Evolutionary conservation across 2,888 invertebrate genomes (phyloP).

Genomic region (Dascillus cervinus): DNA sequence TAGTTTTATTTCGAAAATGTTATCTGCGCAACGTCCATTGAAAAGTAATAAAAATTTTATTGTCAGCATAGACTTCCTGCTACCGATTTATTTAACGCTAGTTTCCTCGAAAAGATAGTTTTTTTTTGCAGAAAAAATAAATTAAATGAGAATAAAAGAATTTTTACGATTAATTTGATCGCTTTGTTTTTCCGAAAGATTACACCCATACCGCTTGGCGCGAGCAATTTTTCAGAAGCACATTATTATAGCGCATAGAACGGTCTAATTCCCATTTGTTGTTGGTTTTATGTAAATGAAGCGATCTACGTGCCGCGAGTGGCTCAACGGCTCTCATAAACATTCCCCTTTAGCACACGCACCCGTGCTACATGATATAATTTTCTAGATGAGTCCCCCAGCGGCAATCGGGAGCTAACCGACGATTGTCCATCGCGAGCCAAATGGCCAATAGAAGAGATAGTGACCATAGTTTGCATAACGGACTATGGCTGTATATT

Average conservation of each 20-base stretch:
- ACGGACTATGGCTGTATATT: constrained; percentile 35
- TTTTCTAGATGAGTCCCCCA: constrained; percentile 35
- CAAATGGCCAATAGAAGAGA: constrained; percentile 37
- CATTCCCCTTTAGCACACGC: constrained; percentile 33
- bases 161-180: background rate
- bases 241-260: constrained; percentile 15
- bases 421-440: constrained; percentile 38
- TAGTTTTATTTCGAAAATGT: background rate
- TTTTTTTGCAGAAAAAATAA: no score
- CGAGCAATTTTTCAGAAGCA: background rate
- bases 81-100: background rate
- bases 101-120: background rate
- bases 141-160: background rate
- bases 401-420: constrained; percentile 35
- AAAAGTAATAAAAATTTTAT: background rate
- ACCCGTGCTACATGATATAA: constrained; percentile 34
- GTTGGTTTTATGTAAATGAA: constrained; percentile 39
- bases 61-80: background rate
- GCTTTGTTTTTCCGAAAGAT: background rate
- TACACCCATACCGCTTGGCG: no score
- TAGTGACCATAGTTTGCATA: constrained; percentile 41
- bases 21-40: background rate
- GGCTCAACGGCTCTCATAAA: constrained; percentile 36
- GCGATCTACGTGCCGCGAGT: constrained; percentile 37
- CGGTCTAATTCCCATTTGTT: constrained; percentile 33